Conservation (phyloP, 2,113 vertebrate species). For the Terrapene triunguis region DNA sequence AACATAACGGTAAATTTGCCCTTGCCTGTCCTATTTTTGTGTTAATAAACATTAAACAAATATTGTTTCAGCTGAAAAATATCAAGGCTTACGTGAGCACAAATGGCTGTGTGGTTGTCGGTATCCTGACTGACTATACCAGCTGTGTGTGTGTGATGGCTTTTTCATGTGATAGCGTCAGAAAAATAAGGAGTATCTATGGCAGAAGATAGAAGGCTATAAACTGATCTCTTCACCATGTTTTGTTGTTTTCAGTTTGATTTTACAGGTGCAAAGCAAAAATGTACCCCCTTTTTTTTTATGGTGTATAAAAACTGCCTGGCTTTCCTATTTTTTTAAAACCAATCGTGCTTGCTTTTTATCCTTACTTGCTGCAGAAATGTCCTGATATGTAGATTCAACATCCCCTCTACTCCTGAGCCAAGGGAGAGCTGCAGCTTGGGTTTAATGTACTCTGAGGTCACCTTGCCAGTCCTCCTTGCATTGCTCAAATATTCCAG, state of each 20-base stretch:
- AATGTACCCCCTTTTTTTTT: background rate
- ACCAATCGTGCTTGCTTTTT: background rate
- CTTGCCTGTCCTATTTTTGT: constrained; percentile 9
- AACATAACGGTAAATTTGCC: background rate
- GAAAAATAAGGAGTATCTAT: background rate
- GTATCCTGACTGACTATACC: constrained; percentile 41
- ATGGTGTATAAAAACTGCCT: background rate
- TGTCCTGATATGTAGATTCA: background rate
- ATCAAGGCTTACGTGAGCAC: background rate
- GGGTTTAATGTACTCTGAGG: background rate
- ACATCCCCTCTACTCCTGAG: background rate
- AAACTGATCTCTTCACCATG: background rate
- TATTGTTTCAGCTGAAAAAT: background rate
- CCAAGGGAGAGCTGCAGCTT: accelerated
- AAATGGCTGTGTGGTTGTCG: constrained; percentile 38
- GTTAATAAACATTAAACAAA: constrained; percentile 42
- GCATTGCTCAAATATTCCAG: background rate
- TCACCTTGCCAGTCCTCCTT: constrained; percentile 3
- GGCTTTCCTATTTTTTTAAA: background rate
- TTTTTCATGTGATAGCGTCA: background rate
- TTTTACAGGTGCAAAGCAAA: background rate
- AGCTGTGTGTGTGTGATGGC: constrained; percentile 1
- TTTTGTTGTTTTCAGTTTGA: background rate
- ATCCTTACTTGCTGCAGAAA: background rate
- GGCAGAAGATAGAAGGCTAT: constrained; percentile 8